These are phyloP conservation scores for Aplysina aerophoba DNA, from an alignment of 37 sponge, comb jelly and placozoan genomes.

Conservation along the genomic window DNA sequence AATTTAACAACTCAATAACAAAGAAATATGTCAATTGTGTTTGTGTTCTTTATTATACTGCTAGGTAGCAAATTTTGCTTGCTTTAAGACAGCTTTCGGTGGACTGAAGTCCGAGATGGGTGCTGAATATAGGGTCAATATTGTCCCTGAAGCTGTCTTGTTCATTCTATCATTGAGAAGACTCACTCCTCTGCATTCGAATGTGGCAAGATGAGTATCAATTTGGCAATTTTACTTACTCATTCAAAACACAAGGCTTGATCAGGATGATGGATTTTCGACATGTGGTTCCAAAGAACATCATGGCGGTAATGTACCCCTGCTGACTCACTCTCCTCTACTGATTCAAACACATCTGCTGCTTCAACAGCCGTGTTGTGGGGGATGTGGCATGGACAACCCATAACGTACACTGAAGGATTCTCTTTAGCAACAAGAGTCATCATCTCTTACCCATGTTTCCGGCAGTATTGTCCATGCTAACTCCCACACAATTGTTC, in stretches of 20 bases:
- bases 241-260: constrained; percentile 34
- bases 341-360: constrained; percentile 22
- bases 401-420: constrained; percentile 47
- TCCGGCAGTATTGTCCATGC: constrained; percentile 55
- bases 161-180: constrained; percentile 42
- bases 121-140: constrained; percentile 36
- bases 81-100: constrained; percentile 37
- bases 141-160: constrained; percentile 46
- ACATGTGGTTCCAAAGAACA: constrained; percentile 39
- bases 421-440: constrained; percentile 37
- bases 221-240: constrained; percentile 42
- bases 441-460: constrained; percentile 52
- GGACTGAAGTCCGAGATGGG: constrained; percentile 39
- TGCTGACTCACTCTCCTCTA: constrained; percentile 7
- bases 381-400: constrained; percentile 55
- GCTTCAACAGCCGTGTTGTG: constrained; percentile 52
- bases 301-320: constrained; percentile 38
- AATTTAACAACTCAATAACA: not conserved
- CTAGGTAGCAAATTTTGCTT: constrained; percentile 56
- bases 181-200: too few relatives aligned
- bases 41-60: constrained; percentile 41
- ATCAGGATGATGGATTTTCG: constrained; percentile 38
- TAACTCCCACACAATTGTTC: constrained; percentile 52
- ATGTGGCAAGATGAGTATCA: constrained; percentile 45
- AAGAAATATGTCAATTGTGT: constrained; percentile 12